These are phyloP conservation scores for Rhyzopertha dominica DNA, from an alignment of 1,140 invertebrate genomes.

Conservation along the genomic window DNA sequence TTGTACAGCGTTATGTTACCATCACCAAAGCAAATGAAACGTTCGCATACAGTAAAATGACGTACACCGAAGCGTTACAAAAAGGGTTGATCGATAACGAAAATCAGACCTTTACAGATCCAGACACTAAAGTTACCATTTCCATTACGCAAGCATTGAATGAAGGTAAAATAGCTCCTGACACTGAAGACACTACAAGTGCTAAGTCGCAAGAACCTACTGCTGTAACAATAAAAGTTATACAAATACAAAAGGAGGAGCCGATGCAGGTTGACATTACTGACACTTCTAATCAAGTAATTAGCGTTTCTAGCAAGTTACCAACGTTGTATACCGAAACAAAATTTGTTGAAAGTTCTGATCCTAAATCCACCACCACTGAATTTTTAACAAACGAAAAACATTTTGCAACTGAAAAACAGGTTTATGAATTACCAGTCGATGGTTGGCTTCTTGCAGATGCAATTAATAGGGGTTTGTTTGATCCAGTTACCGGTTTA, in stretches of 20 bases:
- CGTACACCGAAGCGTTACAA: constrained; percentile 70
- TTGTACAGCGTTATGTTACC: constrained; percentile 72
- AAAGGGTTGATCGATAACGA: constrained; percentile 76
- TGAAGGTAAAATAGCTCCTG: constrained; percentile 60
- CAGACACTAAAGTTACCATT: constrained; percentile 67
- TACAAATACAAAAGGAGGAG: constrained; percentile 25
- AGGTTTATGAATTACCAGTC: constrained; percentile 67
- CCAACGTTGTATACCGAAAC: constrained; percentile 11
- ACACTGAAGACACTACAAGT: constrained; percentile 48
- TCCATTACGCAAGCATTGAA: constrained; percentile 78
- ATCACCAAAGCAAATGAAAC: constrained; percentile 59
- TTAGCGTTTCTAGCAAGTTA: too few species aligned
- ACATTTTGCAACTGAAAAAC: constrained; percentile 47
- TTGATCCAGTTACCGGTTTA: constrained; percentile 74
- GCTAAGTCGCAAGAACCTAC: constrained; percentile 22
- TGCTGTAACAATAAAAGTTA: constrained; percentile 24
- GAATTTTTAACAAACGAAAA: constrained; percentile 45
- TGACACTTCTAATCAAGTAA: too few species aligned
- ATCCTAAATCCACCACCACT: constrained; percentile 42
- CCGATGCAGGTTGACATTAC: constrained; percentile 10
- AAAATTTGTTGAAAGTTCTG: constrained; percentile 12
- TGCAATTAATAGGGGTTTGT: constrained; percentile 69
- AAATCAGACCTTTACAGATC: constrained; percentile 74
- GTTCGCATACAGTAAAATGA: constrained; percentile 59
- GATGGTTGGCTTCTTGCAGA: constrained; percentile 75